Conservation (phyloP, 64 coral and sea anemone genomes). For the Astreopora myriophthalma region DNA sequence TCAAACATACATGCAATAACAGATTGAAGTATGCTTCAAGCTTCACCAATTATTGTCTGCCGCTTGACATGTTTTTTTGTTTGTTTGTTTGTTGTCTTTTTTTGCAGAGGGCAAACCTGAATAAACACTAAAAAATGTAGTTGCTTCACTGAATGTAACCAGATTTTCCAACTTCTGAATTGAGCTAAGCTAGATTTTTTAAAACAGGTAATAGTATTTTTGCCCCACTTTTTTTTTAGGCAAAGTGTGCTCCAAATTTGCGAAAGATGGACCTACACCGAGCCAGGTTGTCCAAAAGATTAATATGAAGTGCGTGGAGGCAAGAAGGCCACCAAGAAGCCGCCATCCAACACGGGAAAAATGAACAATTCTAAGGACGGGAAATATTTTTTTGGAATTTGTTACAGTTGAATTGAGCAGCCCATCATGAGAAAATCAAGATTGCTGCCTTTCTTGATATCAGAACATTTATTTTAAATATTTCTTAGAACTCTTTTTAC, state of each 20-base stretch:
- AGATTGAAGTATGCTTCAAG: too few species aligned
- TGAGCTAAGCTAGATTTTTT: not conserved
- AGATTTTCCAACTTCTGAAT: too few species aligned
- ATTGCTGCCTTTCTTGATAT: not conserved
- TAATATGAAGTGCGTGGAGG: slow-evolving; percentile 16
- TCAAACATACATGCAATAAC: too few species aligned
- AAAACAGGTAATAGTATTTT: not conserved
- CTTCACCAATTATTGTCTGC: too few species aligned
- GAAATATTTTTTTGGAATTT: not conserved
- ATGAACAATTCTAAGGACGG: not conserved
- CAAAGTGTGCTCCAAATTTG: not conserved
- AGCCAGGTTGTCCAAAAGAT: slow-evolving; percentile 2
- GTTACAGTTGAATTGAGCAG: not conserved
- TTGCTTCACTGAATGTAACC: too few species aligned
- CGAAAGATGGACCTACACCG: not conserved
- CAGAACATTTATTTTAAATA: too few species aligned
- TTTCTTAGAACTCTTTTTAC: too few species aligned
- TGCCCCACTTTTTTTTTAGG: not conserved
- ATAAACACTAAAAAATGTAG: too few species aligned
- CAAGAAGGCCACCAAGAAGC: not conserved
- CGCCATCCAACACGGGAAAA: not conserved
- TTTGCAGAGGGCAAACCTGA: too few species aligned
- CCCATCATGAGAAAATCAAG: too few species aligned
- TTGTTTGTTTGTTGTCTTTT: too few species aligned
- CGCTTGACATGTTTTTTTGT: too few species aligned